Evolutionary conservation across 2,797 vertebrate genomes (phyloP), one percentile per base, ranked within the genome.

Genomic region (Ceryle rudis): DNA sequence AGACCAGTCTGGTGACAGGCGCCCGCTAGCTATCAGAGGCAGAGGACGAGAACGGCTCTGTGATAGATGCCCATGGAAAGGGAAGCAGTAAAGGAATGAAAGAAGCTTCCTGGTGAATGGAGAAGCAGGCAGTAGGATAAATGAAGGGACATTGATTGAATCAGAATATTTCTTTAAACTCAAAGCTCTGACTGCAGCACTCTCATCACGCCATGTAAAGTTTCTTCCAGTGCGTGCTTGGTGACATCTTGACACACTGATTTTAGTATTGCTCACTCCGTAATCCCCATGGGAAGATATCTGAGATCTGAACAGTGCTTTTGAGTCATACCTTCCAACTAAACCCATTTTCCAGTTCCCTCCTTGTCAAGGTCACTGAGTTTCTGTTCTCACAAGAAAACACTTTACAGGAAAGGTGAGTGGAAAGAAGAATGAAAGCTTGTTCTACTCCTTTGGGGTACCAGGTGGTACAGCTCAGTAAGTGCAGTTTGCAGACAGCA

Each of bases 201-300:
- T 73, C 60, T 64, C 33, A 87, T 74, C 0, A 0, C 0, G 0
- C 37, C 0, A 0, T 33, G 81, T 77, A 81, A 89, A 94, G 66
- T 93, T 91, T 79, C 79, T 86, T 83, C 70, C 46, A 58, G 25
- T 67, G 64, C 3, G 17, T 39, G 37, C 46, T 79, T 78, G 74
- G 81, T 95, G 93, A 97, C 92, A 96, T 85, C 90, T 86, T 87
- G 83, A 93, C 86, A 91, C 57, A 14, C 89, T 74, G 81, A 96
- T 96, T 94, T 93, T 86, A 80, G 78, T 65, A 71, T 44, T 93
- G 86, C 71, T 94, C n/a, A 1, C 37, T 96, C 74, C 71, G 22
- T 89, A 95, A 94, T 89, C 81, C 88, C 74, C 74, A 54, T 57
- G 46, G 78, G 74, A 83, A 96, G 49, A 39, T 47, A 92, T 92